Base-by-base conservation (phyloP, 2,888 invertebrate species). In the Scaptomyza caliginosa region DNA sequence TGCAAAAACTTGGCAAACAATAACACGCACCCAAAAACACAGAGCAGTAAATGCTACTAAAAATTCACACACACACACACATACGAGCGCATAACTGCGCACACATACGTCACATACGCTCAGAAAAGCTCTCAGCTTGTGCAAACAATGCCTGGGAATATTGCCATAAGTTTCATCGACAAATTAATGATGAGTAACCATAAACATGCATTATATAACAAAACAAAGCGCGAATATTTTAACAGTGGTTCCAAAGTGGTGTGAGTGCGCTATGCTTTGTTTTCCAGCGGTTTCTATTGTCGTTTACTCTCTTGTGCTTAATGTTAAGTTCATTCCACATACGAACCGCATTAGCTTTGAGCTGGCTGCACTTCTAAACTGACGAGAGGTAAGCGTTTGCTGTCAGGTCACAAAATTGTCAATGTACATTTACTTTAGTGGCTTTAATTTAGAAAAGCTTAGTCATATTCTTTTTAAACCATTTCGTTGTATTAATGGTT, bases 1-100 rank as follows among this genome's bases (percentile, higher is more conserved):
- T 83, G 82, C 85, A 83, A 83, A 85, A 83, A 86, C 87, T 83
- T 87, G 82, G 79, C 85, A 85, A 83, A 83, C 83, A 83, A 87
- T 79, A 87, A 87, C 83, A 83, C 72, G 84, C 76, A 85, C 78
- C 67, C 65, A 34, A 75, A 83, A 76, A 72, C 67, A 34, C 34
- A 16, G 16, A 72, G 65, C 65, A 21, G 21, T 68, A 81, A 86
- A 86, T 84, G 64, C 75, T 74, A 71, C 67, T 68, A 67, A 86
- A 76, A 79, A 71, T 60, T 66, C 66, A 39, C 75, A 50, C 67
- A 60, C 62, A 58, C 52, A 36, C 40, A 58, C 67, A 55, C 54
- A 40, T 38, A 21, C 38, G 38, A 38, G 19, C 51, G 34, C 39
- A 34, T 23, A 49, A 16, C 11, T 4, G 28, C 4, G 17, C 30